Conservation (phyloP, 2,113 vertebrate genomes). For the Alaudala cheleensis region DNA sequence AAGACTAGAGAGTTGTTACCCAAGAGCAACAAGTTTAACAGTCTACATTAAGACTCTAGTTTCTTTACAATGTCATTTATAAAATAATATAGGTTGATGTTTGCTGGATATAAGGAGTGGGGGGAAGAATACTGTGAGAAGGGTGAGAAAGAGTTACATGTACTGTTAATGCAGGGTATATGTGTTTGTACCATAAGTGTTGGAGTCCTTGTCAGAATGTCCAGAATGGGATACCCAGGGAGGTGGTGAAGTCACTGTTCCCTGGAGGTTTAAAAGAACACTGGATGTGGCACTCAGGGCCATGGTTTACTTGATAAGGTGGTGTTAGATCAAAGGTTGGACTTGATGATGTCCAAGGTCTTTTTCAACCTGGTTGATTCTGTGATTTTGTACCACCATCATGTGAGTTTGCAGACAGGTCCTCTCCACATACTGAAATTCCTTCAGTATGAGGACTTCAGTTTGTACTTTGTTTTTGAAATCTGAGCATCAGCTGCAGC, state of each 20-base stretch:
- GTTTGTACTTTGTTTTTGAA: not conserved
- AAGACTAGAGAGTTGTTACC: not conserved
- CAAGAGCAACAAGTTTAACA: not conserved
- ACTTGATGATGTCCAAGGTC: not conserved
- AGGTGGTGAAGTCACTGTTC: not conserved
- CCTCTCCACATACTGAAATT: not conserved
- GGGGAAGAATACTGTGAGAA: not conserved
- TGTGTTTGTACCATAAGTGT: not conserved
- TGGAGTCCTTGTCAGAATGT: not conserved
- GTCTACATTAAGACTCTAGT: not conserved
- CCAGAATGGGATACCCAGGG: not conserved
- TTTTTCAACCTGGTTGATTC: not conserved
- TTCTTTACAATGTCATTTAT: not conserved
- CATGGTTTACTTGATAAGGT: not conserved
- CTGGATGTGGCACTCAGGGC: not conserved
- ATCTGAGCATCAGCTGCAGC: not conserved
- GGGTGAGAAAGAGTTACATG: not conserved
- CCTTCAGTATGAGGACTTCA: not conserved
- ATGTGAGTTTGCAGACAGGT: not conserved
- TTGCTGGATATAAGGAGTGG: not conserved
- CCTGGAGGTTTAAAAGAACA: not conserved
- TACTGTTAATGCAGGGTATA: not conserved
- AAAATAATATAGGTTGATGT: not conserved
- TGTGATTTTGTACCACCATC: not conserved
- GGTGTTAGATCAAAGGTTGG: not conserved